Evolutionary conservation across 2,113 vertebrate genomes (phyloP).

Genomic region (Isurus oxyrinchus): DNA sequence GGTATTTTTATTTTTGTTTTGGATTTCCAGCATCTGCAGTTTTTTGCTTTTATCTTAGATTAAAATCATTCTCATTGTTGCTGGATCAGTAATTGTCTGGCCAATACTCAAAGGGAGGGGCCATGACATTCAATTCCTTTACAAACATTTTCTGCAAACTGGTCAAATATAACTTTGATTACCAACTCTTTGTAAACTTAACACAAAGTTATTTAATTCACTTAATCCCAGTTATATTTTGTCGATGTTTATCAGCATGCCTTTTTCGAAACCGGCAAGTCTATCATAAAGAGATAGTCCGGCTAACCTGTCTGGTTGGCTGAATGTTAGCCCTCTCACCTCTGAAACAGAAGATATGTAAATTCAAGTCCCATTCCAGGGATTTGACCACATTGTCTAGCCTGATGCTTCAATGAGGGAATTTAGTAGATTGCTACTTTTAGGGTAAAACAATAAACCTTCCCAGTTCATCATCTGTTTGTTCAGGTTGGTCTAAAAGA

Average conservation of each 20-base stretch:
- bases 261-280: too few relatives aligned
- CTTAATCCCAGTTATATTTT: background rate
- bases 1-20: too few relatives aligned
- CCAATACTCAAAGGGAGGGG: too few relatives aligned
- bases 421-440: background rate
- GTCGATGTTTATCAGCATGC: too few relatives aligned
- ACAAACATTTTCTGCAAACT: background rate
- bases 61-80: too few relatives aligned
- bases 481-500: background rate
- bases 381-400: background rate
- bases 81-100: background rate
- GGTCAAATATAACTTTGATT: background rate
- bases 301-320: background rate
- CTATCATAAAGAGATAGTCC: too few relatives aligned
- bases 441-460: background rate
- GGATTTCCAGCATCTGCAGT: too few relatives aligned
- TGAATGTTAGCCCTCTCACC: background rate
- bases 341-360: background rate
- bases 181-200: background rate
- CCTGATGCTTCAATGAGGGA: background rate
- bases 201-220: background rate
- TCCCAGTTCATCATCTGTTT: background rate
- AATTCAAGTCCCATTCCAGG: background rate
- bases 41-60: too few relatives aligned
- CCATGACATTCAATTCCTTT: background rate